Evolutionary conservation across 2,888 invertebrate species (phyloP), one percentile per base, ranked within the genome.

Genomic region (Patella depressa): DNA sequence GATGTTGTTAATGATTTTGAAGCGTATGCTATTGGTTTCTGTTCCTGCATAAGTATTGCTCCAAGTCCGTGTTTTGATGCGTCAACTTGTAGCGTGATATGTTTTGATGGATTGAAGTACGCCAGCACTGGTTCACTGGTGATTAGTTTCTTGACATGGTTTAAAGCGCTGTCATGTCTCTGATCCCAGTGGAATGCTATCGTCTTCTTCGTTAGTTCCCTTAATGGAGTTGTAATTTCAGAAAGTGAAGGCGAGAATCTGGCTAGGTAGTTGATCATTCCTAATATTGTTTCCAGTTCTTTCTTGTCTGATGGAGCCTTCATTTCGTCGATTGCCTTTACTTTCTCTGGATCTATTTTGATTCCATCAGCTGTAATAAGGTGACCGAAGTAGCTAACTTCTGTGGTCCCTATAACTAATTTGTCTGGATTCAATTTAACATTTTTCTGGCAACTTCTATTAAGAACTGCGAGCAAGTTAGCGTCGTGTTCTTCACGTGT

Each of bases 391-490:
- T 81, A 83, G 11, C 29, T 19, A 4, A 84, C 74, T 55, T 78
- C 75, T 11, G 72, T 72, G 2, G 75, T 15, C 9, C 79, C 79
- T n/a, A 80, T 73, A 4, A 57, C 73, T 2, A 81, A 14, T 29
- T 82, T 84, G 29, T 82, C 79, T 9, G 54, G 34, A 55, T 83
- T 83, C 2, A 83, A 72, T 24, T 72, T 76, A 12, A 82, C 53
- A 24, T 74, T 72, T 14, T 69, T 77, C 55, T 83, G 73, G 9
- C 71, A 57, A 24, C 73, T 75, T 19, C 78, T 19, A 34, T 78
- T 11, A 7, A 85, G 71, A 9, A 79, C 82, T 14, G 65, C 69
- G 14, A 53, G 57, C 17, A 83, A 73, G 72, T 83, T 84, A n/a
- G 14, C 71, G 70, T 85, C 83, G 73, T 84, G 81, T 34, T 83